Conservation (phyloP, 2,797 vertebrate species). For the Mormyrops attenuatus region DNA sequence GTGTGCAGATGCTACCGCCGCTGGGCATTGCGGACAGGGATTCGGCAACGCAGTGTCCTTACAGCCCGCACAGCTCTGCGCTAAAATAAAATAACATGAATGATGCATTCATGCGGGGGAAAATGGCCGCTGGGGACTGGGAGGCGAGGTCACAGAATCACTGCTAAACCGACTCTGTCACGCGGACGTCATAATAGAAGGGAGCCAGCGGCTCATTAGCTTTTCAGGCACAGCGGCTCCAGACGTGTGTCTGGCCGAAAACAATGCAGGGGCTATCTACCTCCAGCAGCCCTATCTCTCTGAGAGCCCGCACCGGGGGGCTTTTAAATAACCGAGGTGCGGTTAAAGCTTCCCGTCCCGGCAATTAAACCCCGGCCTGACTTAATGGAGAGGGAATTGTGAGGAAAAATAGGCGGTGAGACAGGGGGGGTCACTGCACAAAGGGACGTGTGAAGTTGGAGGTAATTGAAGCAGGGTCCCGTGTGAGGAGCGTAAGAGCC, state of each 20-base stretch:
- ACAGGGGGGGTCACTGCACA: neutral
- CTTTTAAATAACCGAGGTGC: neutral
- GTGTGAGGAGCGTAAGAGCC: neutral
- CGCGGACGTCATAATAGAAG: neutral
- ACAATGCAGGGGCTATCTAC: neutral
- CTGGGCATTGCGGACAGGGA: neutral
- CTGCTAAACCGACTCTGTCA: neutral
- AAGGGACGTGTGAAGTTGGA: neutral
- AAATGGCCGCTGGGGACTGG: neutral
- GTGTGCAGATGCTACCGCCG: neutral
- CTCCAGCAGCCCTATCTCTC: neutral
- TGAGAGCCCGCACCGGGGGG: neutral
- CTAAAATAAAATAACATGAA: neutral
- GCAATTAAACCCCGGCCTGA: slow-evolving; percentile 2
- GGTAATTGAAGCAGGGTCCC: neutral
- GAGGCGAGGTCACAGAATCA: neutral
- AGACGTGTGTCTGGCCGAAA: neutral
- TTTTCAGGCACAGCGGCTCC: neutral
- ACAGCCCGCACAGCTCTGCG: neutral
- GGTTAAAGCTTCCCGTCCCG: neutral
- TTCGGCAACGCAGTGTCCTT: neutral
- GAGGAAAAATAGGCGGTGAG: neutral
- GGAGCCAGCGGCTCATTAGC: neutral
- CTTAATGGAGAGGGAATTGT: slow-evolving; percentile 4
- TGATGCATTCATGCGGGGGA: neutral